Evolutionary conservation across 2,797 vertebrate genomes (phyloP).

Genomic region (Helostoma temminkii): DNA sequence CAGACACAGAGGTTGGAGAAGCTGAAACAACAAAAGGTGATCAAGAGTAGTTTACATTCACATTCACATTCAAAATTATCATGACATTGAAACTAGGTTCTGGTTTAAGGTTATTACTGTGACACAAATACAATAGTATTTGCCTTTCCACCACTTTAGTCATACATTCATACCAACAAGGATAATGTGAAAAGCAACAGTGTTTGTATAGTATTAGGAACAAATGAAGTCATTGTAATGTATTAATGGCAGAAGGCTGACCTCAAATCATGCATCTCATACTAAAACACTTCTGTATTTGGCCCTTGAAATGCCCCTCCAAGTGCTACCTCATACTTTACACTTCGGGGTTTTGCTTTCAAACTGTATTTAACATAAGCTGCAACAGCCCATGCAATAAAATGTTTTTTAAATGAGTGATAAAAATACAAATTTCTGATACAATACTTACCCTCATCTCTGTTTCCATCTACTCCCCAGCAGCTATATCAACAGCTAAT

Average conservation of each 20-base stretch:
- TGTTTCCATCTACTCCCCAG: conserved; percentile 11
- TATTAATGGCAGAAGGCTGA: not conserved
- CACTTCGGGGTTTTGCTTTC: not conserved
- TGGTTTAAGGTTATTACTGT: not conserved
- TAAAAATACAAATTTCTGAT: not conserved
- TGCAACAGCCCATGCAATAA: not conserved
- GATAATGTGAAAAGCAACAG: not conserved
- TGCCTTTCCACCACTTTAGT: conserved; percentile 1
- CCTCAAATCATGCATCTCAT: not conserved
- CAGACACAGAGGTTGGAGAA: conserved; percentile 1
- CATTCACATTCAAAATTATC: not conserved
- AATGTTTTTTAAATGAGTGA: not conserved
- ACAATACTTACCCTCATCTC: not conserved
- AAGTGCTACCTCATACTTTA: not conserved
- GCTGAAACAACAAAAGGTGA: conserved; percentile 41
- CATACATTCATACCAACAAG: not conserved
- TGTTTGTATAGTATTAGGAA: not conserved
- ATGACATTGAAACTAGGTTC: not conserved
- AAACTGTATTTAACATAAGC: not conserved
- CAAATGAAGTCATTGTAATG: not conserved
- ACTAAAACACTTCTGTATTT: not conserved
- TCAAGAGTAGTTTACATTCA: not conserved
- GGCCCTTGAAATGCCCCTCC: not conserved
- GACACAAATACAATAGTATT: not conserved
- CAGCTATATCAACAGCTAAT: not conserved